Percentiles rank a stretch among this genome's conserved stretches.
Conservation (phyloP, 2,797 vertebrate species). For the Todus mexicanus region DNA sequence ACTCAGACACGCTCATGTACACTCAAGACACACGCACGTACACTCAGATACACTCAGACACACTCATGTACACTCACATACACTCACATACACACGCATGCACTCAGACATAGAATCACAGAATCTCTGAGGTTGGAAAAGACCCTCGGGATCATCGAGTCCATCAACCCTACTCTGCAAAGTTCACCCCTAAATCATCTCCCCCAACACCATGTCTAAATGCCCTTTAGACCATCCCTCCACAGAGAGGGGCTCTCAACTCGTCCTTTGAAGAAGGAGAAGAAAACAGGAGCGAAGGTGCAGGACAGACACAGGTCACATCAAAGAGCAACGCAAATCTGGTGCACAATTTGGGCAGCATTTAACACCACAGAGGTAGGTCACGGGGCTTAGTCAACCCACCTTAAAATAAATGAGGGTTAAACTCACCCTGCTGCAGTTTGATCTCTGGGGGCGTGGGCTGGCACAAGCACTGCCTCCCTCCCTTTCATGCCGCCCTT, state of each 20-base stretch:
- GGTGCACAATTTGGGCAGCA: not conserved
- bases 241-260: rapidly evolving
- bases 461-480: not conserved
- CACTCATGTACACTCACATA: no score
- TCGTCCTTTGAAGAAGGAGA: not conserved
- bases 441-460: not conserved
- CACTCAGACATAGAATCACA: no score
- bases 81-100: no score
- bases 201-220: no score
- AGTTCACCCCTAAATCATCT: no score
- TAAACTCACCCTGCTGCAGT: not conserved
- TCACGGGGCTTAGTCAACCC: not conserved
- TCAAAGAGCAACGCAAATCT: not conserved
- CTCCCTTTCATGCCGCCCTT: not conserved
- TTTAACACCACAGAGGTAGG: not conserved
- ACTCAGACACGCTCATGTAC: no score
- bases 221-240: no score
- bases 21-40: no score
- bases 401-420: not conserved
- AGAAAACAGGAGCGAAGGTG: not conserved
- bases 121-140: no score
- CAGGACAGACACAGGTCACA: not conserved
- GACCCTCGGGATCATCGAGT: no score
- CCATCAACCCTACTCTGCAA: no score
- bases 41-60: no score